These are phyloP conservation scores for Diadophis punctatus DNA, from an alignment of 2,113 vertebrate genomes.

Conservation along the genomic window DNA sequence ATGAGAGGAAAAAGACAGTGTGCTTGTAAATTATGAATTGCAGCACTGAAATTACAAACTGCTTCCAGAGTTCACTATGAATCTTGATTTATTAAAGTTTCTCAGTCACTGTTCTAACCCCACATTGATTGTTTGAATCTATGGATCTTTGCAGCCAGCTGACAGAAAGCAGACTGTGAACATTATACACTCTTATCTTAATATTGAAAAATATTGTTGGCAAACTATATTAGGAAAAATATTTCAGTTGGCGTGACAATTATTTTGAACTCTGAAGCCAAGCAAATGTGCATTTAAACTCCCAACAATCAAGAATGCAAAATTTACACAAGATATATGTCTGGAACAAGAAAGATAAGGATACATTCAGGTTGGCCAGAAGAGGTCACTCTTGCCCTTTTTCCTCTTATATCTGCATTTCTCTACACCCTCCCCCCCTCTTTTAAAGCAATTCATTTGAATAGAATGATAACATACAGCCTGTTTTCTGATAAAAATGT, in stretches of 20 bases:
- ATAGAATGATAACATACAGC: conserved; percentile 5
- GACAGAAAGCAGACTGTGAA: conserved; percentile 42
- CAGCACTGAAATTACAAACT: conserved; percentile 1
- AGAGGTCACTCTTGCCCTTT: conserved; percentile 76
- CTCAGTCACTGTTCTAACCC: conserved; percentile 49
- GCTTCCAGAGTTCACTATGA: conserved; percentile 28
- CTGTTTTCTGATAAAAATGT: conserved; percentile 36
- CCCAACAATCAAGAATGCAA: conserved; percentile 22
- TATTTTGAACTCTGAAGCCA: conserved; percentile 35
- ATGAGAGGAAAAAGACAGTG: background rate
- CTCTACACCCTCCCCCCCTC: background rate
- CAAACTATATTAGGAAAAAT: conserved; percentile 24
- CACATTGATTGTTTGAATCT: conserved; percentile 43
- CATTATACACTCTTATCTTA: conserved; percentile 28
- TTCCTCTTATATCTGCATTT: conserved; percentile 1
- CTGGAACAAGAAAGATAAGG: background rate
- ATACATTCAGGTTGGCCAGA: conserved; percentile 56
- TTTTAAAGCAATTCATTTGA: background rate
- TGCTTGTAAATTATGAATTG: background rate
- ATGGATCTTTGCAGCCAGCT: conserved; percentile 35
- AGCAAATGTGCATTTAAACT: conserved; percentile 29
- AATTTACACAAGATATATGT: background rate
- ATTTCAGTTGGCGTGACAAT: conserved; percentile 37
- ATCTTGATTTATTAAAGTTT: conserved; percentile 56
- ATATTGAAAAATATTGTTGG: conserved; percentile 38